Conservation (phyloP, 1,140 invertebrate genomes). For the Drosophila arawakana region DNA sequence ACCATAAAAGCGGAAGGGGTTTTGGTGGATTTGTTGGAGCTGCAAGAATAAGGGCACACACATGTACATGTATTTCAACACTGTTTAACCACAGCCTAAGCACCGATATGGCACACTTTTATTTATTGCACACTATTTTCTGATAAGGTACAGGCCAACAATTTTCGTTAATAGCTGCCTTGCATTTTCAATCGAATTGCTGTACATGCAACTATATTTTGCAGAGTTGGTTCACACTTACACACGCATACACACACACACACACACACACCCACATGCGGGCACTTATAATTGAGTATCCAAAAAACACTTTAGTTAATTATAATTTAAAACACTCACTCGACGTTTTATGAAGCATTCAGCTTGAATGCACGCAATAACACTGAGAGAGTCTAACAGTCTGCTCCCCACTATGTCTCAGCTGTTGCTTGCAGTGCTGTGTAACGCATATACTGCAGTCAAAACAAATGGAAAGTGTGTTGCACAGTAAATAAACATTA, state of each 20-base stretch:
- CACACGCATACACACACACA: constrained; percentile 2
- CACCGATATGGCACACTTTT: constrained; percentile 58
- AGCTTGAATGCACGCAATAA: constrained; percentile 47
- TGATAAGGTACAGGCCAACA: constrained; percentile 44
- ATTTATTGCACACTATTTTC: constrained; percentile 66
- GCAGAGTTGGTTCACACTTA: constrained; percentile 37
- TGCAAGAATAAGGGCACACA: constrained; percentile 70
- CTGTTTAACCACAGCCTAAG: constrained; percentile 28
- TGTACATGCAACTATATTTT: constrained; percentile 64
- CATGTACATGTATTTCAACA: constrained; percentile 22
- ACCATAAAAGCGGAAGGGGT: background rate
- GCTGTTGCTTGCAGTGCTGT: constrained; percentile 58
- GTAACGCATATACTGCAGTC: constrained; percentile 19
- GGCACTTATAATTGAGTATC: constrained; percentile 14
- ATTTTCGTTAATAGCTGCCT: constrained; percentile 57
- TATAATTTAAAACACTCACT: constrained; percentile 60
- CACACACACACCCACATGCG: constrained; percentile 25
- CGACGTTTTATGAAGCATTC: constrained; percentile 40
- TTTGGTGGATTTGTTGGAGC: constrained; percentile 29
- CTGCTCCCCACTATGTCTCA: constrained; percentile 46
- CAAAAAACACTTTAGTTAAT: constrained; percentile 59
- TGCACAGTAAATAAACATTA: constrained; percentile 23
- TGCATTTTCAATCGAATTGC: constrained; percentile 65
- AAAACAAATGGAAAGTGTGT: constrained; percentile 53
- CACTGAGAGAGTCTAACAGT: constrained; percentile 40